Evolutionary conservation across 2,888 invertebrate species (phyloP), one percentile per base, ranked within the genome.

Genomic region (Coleophora flavipennella): DNA sequence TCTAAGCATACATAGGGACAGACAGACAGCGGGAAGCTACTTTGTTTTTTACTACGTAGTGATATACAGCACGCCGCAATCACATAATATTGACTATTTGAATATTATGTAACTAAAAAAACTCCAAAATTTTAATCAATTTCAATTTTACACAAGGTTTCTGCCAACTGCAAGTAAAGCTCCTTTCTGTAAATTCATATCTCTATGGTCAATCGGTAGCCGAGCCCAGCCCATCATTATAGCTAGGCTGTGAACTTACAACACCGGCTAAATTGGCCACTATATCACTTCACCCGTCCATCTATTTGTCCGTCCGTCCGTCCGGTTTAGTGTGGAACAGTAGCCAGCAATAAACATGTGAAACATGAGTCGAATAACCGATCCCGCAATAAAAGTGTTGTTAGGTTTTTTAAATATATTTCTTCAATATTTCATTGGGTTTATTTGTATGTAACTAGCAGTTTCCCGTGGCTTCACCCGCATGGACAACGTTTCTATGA

Each of bases 311-410:
- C 53, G 64, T 59, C 59, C 49, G 67, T 65, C 60, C 52, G 62
- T 67, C 61, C 54, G 37, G 31, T 43, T 43, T 43, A 43, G 39
- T 34, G 39, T 36, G 12, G 10, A 62, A 78, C 80, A 73, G 80
- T 79, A 81, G 79, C 77, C 37, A 41, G 48, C 61, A 41, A 75
- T 80, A 80, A 79, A 80, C 62, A 62, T 70, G 77, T 67, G 74
- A 72, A 75, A 65, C 62, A 60, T 61, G 67, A 62, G 67, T 73
- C 72, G 70, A 62, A 62, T 60, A 55, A 51, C 46, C 45, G 45
- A 41, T 49, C 50, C 52, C 46, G 57, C 53, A 55, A 56, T 59
- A 61, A 65, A 60, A 44, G 51, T 50, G 52, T 48, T 45, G 49
- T 51, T 47, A 40, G 41, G 36, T 49, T 40, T 46, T 37, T 36